These are phyloP conservation scores for Gobiocypris rarus DNA, from an alignment of 2,113 vertebrate genomes.

Conservation along the genomic window DNA sequence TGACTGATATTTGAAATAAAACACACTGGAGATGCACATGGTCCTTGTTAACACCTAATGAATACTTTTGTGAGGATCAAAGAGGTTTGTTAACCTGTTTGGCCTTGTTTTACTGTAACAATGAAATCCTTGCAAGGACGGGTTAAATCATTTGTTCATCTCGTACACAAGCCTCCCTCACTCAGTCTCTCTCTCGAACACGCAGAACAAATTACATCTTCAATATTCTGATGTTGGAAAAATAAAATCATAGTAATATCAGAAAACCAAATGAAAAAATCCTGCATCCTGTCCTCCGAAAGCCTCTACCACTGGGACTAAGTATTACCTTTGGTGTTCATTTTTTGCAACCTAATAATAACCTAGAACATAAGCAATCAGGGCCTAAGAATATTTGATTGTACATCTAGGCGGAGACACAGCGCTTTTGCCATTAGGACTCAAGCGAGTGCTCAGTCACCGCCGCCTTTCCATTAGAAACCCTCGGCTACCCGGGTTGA, in stretches of 20 bases:
- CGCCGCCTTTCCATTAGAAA: slow-evolving; percentile 97
- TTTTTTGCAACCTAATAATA: slow-evolving; percentile 97
- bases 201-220: slow-evolving; percentile 44
- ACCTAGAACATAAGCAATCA: slow-evolving; percentile 98
- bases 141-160: slow-evolving; percentile 45
- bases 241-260: slow-evolving; percentile 66
- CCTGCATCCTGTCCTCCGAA: slow-evolving; percentile 55
- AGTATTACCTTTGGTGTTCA: slow-evolving; percentile 69
- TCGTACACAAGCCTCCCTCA: slow-evolving; percentile 23
- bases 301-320: slow-evolving; percentile 60
- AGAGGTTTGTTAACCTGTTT: slow-evolving; percentile 19
- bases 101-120: slow-evolving; percentile 39
- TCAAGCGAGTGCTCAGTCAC: slow-evolving; percentile 91
- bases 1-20: neutral
- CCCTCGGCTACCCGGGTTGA: slow-evolving; percentile 94
- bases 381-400: slow-evolving; percentile 99
- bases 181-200: neutral
- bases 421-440: slow-evolving; percentile 96
- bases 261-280: slow-evolving; percentile 53
- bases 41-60: neutral
- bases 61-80: neutral
- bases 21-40: neutral
- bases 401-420: slow-evolving; percentile 94
- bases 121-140: slow-evolving; percentile 43
- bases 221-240: slow-evolving; percentile 55